Evolutionary conservation across 2,888 invertebrate genomes (phyloP).

Genomic region (Lepidochitona cinerea): DNA sequence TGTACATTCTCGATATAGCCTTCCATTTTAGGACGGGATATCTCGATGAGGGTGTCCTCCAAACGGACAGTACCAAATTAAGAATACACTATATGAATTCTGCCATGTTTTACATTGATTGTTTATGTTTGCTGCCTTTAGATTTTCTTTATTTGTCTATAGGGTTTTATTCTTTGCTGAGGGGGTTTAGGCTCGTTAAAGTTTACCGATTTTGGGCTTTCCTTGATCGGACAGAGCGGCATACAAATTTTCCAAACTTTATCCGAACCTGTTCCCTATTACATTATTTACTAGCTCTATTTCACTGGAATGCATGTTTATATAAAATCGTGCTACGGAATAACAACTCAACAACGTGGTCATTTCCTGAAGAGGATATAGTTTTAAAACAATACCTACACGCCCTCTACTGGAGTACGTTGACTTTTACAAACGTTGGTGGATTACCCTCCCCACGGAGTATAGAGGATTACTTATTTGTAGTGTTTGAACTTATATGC

Average conservation of each 20-base stretch:
- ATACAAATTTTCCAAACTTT: conserved; percentile 98
- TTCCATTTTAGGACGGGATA: conserved; percentile 98
- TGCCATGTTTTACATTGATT: conserved; percentile 98
- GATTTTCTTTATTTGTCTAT: conserved; percentile 98
- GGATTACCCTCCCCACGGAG: conserved; percentile 91
- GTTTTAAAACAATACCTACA: conserved; percentile 89
- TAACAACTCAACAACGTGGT: conserved; percentile 75
- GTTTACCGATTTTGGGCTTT: conserved; percentile 99
- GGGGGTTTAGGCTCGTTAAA: conserved; percentile 96
- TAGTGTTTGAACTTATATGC: conserved; percentile 93
- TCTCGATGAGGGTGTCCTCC: conserved; percentile 96
- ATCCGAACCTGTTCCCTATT: conserved; percentile 73
- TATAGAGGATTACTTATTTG: conserved; percentile 95
- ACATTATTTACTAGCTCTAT: conserved; percentile 97
- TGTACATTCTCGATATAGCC: conserved; percentile 95
- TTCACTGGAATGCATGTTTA: conserved; percentile 99
- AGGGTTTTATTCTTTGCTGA: conserved; percentile 92
- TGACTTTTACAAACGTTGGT: conserved; percentile 96
- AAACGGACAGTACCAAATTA: conserved; percentile 93
- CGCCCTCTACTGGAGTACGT: conserved; percentile 98
- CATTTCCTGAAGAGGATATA: conserved; percentile 47
- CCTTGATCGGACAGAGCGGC: conserved; percentile 97
- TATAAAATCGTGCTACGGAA: conserved; percentile 81
- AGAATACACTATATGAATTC: conserved; percentile 98
- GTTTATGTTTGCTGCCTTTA: conserved; percentile 95